These are phyloP conservation scores for Acrobasis consociella DNA, from an alignment of 2,888 invertebrate species.

Conservation along the genomic window DNA sequence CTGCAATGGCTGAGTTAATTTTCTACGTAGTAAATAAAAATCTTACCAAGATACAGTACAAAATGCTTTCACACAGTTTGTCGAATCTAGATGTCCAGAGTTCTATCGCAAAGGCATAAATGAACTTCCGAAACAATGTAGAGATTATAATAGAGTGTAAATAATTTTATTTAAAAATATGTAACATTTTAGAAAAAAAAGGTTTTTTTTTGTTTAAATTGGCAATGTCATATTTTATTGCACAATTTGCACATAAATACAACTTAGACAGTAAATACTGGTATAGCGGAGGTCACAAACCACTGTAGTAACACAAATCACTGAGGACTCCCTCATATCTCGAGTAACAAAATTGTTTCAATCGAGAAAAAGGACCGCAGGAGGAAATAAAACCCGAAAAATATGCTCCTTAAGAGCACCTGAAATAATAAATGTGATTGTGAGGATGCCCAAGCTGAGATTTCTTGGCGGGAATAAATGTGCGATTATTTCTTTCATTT, in stretches of 20 bases:
- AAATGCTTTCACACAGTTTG: too few species aligned
- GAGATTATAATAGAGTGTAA: too few species aligned
- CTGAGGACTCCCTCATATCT: constrained; percentile 42
- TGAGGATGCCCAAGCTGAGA: constrained; percentile 26
- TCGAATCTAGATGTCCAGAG: too few species aligned
- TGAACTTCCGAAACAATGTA: too few species aligned
- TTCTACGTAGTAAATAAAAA: too few species aligned
- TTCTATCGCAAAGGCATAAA: too few species aligned
- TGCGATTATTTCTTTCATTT: constrained; percentile 11
- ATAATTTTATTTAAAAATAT: too few species aligned
- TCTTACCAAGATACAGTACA: too few species aligned
- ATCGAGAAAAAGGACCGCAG: constrained; percentile 44
- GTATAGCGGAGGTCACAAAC: not conserved
- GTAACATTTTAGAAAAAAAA: too few species aligned
- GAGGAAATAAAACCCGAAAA: constrained; percentile 32
- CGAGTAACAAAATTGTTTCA: constrained; percentile 40
- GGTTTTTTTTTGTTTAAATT: too few species aligned
- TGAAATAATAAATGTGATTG: constrained; percentile 34
- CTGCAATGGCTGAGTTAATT: too few species aligned
- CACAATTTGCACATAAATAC: not conserved
- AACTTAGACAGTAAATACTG: not conserved
- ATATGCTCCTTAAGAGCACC: constrained; percentile 31
- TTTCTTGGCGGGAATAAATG: constrained; percentile 22
- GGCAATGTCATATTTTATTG: too few species aligned
- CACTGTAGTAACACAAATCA: constrained; percentile 52